Base-by-base conservation (phyloP, 1,140 invertebrate genomes). In the Drosophila nannoptera region DNA sequence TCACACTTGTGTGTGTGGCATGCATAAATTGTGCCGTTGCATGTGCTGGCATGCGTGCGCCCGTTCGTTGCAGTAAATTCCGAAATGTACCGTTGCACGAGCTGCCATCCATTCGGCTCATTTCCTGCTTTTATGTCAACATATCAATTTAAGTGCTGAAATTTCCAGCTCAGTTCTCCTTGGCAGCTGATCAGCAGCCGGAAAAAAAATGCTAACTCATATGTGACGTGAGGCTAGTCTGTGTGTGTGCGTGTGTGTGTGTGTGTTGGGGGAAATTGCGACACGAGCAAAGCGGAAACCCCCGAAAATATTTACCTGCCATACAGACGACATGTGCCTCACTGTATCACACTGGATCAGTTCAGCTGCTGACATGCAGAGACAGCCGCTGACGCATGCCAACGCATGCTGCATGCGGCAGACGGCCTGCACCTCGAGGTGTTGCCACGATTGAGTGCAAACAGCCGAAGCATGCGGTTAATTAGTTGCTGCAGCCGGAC, bases 401-500 rank as follows among this genome's bases (percentile, higher is more conserved):
- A n/a, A 61, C 38, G 40, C 7, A 6, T 49, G 1, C 43, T 45
- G 45, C 5, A 14, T 53, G 12, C 40, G 31, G 32, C 14, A 12
- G 35, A n/a, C 32, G 43, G 11, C 29, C 52, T 40, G 67, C 0
- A 14, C 12, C 7, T 73, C 59, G 62, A 12, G 63, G 73, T 73
- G 56, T 66, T 69, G 49, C 54, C 63, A 53, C 76, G 84, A 84
- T 84, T 80, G 76, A 67, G 71, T 52, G 43, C 69, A 80, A 78
- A 66, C 80, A 70, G 80, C 52, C 43, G 73, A 50, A 63, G 80
- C 69, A 68, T 80, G 73, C 42, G 80, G 76, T 78, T 83, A 78
- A 84, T 78, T 83, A 83, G 76, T 75, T 66, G 73, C 61, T 58
- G 62, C 43, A 33, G 61, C 42, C 14, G 46, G 40, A 54, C 6